These are phyloP conservation scores for Myripristis jacobus DNA, from an alignment of 2,797 vertebrate species.

Conservation along the genomic window DNA sequence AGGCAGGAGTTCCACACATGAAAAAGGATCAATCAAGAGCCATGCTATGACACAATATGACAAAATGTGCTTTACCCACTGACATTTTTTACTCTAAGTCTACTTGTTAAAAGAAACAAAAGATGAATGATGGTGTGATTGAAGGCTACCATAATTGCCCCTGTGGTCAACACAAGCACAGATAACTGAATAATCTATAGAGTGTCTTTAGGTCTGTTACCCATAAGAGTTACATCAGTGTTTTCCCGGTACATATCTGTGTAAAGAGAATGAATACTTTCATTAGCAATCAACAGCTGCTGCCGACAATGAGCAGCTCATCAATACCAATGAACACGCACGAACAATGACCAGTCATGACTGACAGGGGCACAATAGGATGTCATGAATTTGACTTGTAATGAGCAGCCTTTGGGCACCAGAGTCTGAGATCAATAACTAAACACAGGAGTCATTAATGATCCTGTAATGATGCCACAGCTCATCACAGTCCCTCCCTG, in stretches of 20 bases:
- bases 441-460: constrained; percentile 24
- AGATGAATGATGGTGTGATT: constrained; percentile 15
- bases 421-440: constrained; percentile 44
- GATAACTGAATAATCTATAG: constrained; percentile 34
- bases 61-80: background rate
- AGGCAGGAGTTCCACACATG: constrained; percentile 10
- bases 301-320: background rate
- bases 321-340: constrained; percentile 34
- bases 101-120: constrained; percentile 1
- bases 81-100: background rate
- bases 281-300: constrained; percentile 24
- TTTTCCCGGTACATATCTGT: background rate
- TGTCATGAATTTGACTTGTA: constrained; percentile 8
- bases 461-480: constrained; percentile 27
- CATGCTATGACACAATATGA: background rate
- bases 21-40: constrained; percentile 1
- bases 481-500: background rate
- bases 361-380: constrained; percentile 24
- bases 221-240: constrained; percentile 18
- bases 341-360: constrained; percentile 30
- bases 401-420: constrained; percentile 30
- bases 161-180: background rate
- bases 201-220: constrained; percentile 11
- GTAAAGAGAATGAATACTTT: constrained; percentile 28
- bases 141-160: background rate